Conservation (phyloP, 2,797 vertebrate genomes). For the Salarias fasciatus region DNA sequence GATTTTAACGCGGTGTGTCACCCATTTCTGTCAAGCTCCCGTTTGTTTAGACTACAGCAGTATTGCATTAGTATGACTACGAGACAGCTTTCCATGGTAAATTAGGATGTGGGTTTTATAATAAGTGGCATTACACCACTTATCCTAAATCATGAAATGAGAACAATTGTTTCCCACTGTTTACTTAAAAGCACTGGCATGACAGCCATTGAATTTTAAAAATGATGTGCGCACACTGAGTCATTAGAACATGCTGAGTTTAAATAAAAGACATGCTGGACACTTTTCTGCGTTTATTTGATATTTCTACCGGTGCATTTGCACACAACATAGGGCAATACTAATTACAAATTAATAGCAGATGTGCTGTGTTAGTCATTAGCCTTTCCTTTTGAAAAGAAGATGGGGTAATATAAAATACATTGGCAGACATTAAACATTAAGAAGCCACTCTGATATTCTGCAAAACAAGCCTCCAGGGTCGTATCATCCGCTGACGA, state of each 20-base stretch:
- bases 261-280: slow-evolving; percentile 35
- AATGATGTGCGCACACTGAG: slow-evolving; percentile 28
- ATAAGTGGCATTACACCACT: background rate
- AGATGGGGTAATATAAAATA: slow-evolving; percentile 82
- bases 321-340: slow-evolving; percentile 65
- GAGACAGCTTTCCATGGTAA: background rate
- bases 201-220: slow-evolving; percentile 17
- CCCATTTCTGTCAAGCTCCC: background rate
- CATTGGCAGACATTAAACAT: slow-evolving; percentile 81
- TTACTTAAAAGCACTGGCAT: slow-evolving; percentile 32
- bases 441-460: slow-evolving; percentile 80
- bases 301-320: slow-evolving; percentile 61
- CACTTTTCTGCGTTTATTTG: slow-evolving; percentile 46
- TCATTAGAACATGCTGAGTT: slow-evolving; percentile 37
- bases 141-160: slow-evolving; percentile 9
- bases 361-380: slow-evolving; percentile 72
- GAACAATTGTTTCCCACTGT: slow-evolving; percentile 18
- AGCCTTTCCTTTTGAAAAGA: slow-evolving; percentile 82
- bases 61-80: background rate
- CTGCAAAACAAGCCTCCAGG: slow-evolving; percentile 77
- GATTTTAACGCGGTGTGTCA: too few relatives aligned
- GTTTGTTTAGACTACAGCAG: background rate
- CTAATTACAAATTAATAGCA: slow-evolving; percentile 77
- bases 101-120: background rate
- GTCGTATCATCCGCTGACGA: slow-evolving; percentile 68